These are phyloP conservation scores for Plusia festucae DNA, from an alignment of 2,888 invertebrate genomes.

Conservation along the genomic window DNA sequence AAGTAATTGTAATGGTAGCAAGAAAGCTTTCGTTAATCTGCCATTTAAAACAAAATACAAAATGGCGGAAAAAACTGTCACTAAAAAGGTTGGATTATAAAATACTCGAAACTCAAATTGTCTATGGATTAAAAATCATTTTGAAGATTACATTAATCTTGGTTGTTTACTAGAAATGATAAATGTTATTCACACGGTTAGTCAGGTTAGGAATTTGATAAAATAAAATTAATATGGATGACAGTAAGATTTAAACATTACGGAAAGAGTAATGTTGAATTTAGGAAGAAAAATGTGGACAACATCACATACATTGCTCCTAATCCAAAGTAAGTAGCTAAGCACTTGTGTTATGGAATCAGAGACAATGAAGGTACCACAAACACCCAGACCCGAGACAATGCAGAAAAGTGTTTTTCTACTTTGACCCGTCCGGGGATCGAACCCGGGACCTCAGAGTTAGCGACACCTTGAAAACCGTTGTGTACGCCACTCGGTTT, in stretches of 20 bases:
- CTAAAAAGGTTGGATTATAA: conserved; percentile 49
- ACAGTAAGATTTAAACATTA: not conserved
- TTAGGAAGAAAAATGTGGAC: too few species aligned
- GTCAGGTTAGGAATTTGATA: conserved; percentile 3
- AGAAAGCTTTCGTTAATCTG: conserved; percentile 35
- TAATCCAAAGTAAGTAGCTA: too few species aligned
- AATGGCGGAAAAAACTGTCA: conserved; percentile 34
- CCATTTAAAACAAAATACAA: conserved; percentile 43
- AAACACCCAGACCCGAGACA: too few species aligned
- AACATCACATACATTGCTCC: too few species aligned
- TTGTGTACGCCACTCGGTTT: too few species aligned
- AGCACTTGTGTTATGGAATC: too few species aligned
- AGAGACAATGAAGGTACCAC: too few species aligned
- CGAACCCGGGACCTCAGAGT: too few species aligned
- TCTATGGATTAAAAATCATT: conserved; percentile 24
- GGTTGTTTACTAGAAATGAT: conserved; percentile 40
- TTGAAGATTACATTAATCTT: conserved; percentile 39
- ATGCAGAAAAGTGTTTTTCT: too few species aligned
- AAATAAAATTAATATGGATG: conserved; percentile 16
- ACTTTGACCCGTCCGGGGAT: too few species aligned
- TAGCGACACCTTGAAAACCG: too few species aligned
- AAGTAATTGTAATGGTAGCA: conserved; percentile 25
- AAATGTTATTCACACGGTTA: conserved; percentile 14
- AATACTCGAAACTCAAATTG: conserved; percentile 39
- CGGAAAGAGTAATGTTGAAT: too few species aligned